A percentile compares a stretch with the other conserved stretches of the same genome.
Conservation (phyloP, 2,888 invertebrate species). For the Escarpia spicata region DNA sequence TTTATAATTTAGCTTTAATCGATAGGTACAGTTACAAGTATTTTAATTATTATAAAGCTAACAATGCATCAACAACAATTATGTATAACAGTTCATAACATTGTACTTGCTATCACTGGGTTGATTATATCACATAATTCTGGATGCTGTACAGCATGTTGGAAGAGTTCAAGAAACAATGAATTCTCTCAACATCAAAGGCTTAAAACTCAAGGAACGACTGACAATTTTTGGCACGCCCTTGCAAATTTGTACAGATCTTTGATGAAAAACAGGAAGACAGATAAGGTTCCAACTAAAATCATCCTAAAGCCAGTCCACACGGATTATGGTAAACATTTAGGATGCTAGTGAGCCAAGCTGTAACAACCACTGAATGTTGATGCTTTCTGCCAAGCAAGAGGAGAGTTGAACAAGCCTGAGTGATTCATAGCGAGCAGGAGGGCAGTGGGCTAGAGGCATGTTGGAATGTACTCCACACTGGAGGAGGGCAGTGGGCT, state of each 20-base stretch:
- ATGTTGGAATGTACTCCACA: background rate
- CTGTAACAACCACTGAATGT: background rate
- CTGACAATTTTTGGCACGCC: too few species aligned
- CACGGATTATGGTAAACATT: background rate
- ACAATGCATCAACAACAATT: too few species aligned
- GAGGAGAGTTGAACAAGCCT: background rate
- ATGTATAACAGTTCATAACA: too few species aligned
- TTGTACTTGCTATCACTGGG: too few species aligned
- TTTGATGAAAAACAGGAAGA: background rate
- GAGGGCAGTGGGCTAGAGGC: background rate
- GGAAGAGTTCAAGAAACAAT: too few species aligned
- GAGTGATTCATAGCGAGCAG: background rate
- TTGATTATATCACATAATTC: too few species aligned
- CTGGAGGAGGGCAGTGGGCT: too few species aligned
- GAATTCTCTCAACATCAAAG: too few species aligned
- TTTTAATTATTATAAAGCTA: too few species aligned
- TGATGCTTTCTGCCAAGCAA: background rate
- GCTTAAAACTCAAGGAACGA: too few species aligned
- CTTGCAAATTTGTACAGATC: background rate
- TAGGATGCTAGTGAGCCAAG: background rate
- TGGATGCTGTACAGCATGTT: too few species aligned
- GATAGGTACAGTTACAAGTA: too few species aligned
- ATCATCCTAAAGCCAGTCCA: background rate
- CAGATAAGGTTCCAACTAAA: background rate
- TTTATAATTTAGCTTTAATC: background rate